Evolutionary conservation across 2,888 invertebrate genomes (phyloP).

Genomic region (Eudasyphora cyanicolor): DNA sequence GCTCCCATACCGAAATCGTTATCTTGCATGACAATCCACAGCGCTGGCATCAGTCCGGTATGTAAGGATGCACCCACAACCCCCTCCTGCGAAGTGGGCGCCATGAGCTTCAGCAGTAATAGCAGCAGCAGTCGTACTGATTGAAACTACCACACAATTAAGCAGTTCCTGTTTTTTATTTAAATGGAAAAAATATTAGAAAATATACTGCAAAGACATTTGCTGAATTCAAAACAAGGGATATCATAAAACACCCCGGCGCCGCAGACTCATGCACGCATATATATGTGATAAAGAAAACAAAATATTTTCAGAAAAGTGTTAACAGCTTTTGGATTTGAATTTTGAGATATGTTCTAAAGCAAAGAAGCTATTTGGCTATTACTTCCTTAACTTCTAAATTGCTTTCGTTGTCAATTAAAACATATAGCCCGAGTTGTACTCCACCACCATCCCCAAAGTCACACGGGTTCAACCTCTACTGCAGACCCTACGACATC

Average conservation of each 20-base stretch:
- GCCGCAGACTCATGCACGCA: neutral
- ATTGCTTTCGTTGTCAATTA: neutral
- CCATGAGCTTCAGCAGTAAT: conserved; percentile 36
- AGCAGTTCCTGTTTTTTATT: neutral
- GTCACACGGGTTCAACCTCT: neutral
- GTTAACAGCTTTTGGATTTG: neutral
- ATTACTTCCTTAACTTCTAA: neutral
- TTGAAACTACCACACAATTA: conserved; percentile 16
- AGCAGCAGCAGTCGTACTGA: conserved; percentile 12
- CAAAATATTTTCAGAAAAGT: neutral
- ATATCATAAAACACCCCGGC: neutral
- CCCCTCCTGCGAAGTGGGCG: conserved; percentile 68
- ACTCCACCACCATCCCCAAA: neutral
- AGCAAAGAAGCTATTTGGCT: neutral
- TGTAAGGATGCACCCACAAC: conserved; percentile 69
- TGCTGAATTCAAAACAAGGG: neutral
- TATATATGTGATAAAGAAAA: conserved; percentile 14
- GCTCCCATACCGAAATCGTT: conserved; percentile 75
- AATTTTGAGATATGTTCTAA: neutral
- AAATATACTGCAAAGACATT: conserved; percentile 8
- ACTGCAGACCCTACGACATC: neutral
- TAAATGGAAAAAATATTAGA: conserved; percentile 12
- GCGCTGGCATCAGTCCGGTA: conserved; percentile 67
- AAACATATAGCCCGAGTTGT: neutral
- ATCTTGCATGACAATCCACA: conserved; percentile 76